These are phyloP conservation scores for Setophaga coronata DNA, from an alignment of 2,113 vertebrate species.

Conservation along the genomic window DNA sequence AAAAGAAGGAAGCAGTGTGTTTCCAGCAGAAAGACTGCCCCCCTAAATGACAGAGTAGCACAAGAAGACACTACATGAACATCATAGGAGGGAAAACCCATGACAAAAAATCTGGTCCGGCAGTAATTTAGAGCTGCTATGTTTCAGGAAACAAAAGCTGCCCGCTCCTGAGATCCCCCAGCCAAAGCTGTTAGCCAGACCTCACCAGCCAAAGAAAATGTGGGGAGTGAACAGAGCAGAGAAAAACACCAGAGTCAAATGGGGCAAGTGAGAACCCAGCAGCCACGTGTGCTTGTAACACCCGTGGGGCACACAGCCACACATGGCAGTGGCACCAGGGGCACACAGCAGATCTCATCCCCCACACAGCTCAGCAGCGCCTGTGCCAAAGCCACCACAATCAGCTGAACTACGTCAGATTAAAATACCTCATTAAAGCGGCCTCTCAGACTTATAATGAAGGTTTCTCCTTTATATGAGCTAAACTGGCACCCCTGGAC, in stretches of 20 bases:
- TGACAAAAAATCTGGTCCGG: rapidly evolving
- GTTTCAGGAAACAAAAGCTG: neutral
- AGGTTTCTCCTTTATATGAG: neutral
- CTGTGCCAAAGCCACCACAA: neutral
- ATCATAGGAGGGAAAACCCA: neutral
- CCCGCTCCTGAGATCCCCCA: neutral
- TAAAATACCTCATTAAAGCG: neutral
- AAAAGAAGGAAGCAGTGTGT: neutral
- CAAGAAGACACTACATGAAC: neutral
- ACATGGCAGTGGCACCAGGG: rapidly evolving
- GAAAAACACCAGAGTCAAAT: neutral
- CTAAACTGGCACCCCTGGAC: neutral
- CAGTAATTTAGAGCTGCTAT: neutral
- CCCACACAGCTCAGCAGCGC: rapidly evolving
- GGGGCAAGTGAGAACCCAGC: neutral
- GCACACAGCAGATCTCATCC: neutral
- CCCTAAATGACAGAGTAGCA: neutral
- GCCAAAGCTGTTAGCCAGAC: neutral
- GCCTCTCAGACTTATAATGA: neutral
- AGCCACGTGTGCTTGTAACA: neutral
- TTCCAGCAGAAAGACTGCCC: neutral
- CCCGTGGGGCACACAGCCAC: neutral
- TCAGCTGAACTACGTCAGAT: neutral
- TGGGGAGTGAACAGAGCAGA: neutral
- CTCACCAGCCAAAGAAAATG: neutral